Percentiles rank a stretch among this genome's conserved stretches.
Evolutionary conservation across 2,113 vertebrate species (phyloP).

Genomic region (Pimephales promelas): DNA sequence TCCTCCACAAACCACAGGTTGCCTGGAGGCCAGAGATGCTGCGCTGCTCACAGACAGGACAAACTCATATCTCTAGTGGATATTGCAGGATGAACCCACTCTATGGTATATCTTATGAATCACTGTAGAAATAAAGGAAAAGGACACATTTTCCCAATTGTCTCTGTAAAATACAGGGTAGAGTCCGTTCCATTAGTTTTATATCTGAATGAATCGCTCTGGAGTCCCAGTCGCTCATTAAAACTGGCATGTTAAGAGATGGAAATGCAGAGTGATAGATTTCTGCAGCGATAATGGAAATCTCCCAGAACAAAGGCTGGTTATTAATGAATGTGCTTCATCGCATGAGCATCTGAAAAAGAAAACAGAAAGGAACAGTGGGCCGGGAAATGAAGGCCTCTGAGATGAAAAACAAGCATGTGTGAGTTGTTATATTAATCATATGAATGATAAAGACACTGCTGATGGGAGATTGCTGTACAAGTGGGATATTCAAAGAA

Average conservation of each 20-base stretch:
- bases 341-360: slow-evolving; percentile 48
- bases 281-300: slow-evolving; percentile 53
- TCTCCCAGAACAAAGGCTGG: slow-evolving; percentile 56
- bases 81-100: slow-evolving; percentile 36
- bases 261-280: slow-evolving; percentile 47
- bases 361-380: slow-evolving; percentile 28
- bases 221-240: slow-evolving; percentile 51
- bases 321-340: slow-evolving; percentile 51
- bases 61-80: slow-evolving; percentile 41
- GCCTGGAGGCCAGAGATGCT: slow-evolving; percentile 29
- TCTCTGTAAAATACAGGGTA: background rate
- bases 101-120: slow-evolving; percentile 34
- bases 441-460: background rate
- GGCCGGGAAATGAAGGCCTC: slow-evolving; percentile 46
- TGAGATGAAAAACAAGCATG: slow-evolving; percentile 47
- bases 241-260: slow-evolving; percentile 54
- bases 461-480: slow-evolving; percentile 45
- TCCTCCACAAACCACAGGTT: slow-evolving; percentile 4
- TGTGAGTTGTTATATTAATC: slow-evolving; percentile 50
- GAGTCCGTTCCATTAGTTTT: slow-evolving; percentile 1
- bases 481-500: slow-evolving; percentile 18
- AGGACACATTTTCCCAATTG: slow-evolving; percentile 25
- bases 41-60: background rate
- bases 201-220: slow-evolving; percentile 22
- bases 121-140: slow-evolving; percentile 30